Evolutionary conservation across 1,140 invertebrate species (phyloP).

Genomic region (Ylistrum balloti): DNA sequence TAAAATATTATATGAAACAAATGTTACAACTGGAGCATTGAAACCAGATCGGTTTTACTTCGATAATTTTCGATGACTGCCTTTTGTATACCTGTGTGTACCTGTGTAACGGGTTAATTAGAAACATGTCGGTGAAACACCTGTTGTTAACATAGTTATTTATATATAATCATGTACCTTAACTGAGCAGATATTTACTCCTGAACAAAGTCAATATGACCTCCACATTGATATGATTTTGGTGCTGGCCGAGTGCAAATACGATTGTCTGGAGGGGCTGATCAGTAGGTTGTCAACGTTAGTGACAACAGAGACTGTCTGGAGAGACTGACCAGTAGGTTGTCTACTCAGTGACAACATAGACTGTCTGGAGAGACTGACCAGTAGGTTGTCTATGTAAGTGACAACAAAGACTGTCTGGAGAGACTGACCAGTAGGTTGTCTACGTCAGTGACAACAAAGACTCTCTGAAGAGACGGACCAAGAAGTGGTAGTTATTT

Average conservation of each 20-base stretch:
- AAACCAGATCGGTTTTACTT: too few relatives aligned
- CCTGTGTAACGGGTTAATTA: background rate
- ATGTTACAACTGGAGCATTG: too few relatives aligned
- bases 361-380: too few relatives aligned
- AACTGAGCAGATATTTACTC: conserved; percentile 23
- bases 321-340: background rate
- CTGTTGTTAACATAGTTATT: background rate
- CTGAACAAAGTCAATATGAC: background rate
- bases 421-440: background rate
- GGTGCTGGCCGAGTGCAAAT: background rate
- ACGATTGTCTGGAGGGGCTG: too few relatives aligned
- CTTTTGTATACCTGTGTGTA: background rate
- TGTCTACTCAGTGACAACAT: background rate
- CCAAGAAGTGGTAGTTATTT: too few relatives aligned
- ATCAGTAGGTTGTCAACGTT: too few relatives aligned
- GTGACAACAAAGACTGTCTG: too few relatives aligned
- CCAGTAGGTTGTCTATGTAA: too few relatives aligned
- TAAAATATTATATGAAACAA: too few relatives aligned
- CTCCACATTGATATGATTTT: background rate
- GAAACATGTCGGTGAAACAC: background rate
- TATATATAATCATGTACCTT: background rate
- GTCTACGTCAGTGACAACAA: background rate
- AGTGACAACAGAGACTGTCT: too few relatives aligned
- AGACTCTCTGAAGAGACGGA: too few relatives aligned
- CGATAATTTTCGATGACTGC: too few relatives aligned